Conservation (phyloP, 2,113 vertebrate species). For the Clarias gariepinus region DNA sequence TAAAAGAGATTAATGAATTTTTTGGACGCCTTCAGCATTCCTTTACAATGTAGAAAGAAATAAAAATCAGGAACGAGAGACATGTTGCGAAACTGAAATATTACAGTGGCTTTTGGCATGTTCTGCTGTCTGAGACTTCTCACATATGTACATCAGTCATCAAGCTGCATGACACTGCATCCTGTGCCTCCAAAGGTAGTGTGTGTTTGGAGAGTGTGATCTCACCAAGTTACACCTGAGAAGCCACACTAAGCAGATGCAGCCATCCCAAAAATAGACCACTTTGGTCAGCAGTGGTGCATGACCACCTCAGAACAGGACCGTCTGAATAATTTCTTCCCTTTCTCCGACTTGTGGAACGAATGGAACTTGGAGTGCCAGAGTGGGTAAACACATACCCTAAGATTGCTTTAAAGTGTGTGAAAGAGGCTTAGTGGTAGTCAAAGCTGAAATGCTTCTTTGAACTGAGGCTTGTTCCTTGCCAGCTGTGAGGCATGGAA, state of each 20-base stretch:
- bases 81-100: conserved; percentile 59
- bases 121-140: conserved; percentile 65
- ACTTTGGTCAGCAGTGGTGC: conserved; percentile 47
- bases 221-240: conserved; percentile 54
- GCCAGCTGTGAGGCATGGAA: conserved; percentile 28
- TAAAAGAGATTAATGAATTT: no score
- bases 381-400: conserved; percentile 45
- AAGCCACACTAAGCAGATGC: conserved; percentile 44
- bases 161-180: conserved; percentile 48
- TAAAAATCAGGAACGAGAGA: no score
- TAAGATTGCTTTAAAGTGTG: conserved; percentile 45
- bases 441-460: conserved; percentile 45
- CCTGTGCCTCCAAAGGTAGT: conserved; percentile 52
- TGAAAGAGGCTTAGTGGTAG: conserved; percentile 51
- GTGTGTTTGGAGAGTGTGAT: conserved; percentile 44
- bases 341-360: conserved; percentile 43
- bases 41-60: no score
- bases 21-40: no score
- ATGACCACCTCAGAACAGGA: conserved; percentile 45
- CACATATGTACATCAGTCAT: conserved; percentile 67
- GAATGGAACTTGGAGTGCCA: conserved; percentile 15
- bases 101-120: conserved; percentile 69
- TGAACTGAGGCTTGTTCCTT: conserved; percentile 45
- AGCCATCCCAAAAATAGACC: conserved; percentile 56
- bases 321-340: conserved; percentile 27